Evolutionary conservation across 2,888 invertebrate species (phyloP).

Genomic region (Amphipyra tragopoginis): DNA sequence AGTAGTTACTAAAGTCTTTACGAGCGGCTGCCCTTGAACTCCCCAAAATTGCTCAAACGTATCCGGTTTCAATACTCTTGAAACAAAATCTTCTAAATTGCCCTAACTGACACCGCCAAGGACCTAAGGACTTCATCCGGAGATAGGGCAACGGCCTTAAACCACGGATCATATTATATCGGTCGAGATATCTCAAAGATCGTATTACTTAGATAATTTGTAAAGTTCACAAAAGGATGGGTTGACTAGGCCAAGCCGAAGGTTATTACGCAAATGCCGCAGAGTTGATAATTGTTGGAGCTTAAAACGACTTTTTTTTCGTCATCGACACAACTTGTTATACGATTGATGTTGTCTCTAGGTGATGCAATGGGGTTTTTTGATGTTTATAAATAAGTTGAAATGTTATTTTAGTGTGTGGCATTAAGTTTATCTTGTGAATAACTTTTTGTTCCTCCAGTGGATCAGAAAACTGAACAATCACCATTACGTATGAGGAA

Average conservation of each 20-base stretch:
- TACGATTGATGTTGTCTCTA: conserved; percentile 8
- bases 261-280: conserved; percentile 41
- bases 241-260: conserved; percentile 24
- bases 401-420: not conserved
- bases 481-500: not conserved
- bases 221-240: conserved; percentile 26
- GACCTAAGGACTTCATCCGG: conserved; percentile 13
- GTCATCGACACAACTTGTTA: conserved; percentile 24
- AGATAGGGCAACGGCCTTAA: conserved; percentile 9
- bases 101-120: not conserved
- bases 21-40: conserved; percentile 16
- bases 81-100: conserved; percentile 15
- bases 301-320: conserved; percentile 32
- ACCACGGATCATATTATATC: conserved; percentile 24
- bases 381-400: conserved; percentile 21
- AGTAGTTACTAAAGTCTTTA: not conserved
- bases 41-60: conserved; percentile 7
- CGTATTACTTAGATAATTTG: conserved; percentile 33
- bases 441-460: not conserved
- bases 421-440: not conserved
- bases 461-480: not conserved
- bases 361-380: conserved; percentile 37
- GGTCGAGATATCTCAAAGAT: conserved; percentile 25
- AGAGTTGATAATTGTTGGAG: conserved; percentile 35
- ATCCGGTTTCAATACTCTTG: conserved; percentile 15